Conservation (phyloP, 1,140 invertebrate genomes). For the Centruroides sculpturatus region DNA sequence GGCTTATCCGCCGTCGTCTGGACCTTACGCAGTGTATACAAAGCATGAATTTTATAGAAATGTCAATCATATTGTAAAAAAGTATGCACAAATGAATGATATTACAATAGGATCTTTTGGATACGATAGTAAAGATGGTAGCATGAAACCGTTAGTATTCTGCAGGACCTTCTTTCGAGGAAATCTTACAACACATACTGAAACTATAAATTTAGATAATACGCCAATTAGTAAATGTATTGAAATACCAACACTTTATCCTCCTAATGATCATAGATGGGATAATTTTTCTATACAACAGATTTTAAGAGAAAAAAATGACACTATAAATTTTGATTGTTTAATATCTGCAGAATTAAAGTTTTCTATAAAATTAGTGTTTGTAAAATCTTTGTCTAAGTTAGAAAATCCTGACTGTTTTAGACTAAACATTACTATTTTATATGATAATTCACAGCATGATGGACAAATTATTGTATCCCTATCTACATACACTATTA, state of each 20-base stretch:
- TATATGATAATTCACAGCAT: conserved; percentile 21
- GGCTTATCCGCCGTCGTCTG: conserved; percentile 80
- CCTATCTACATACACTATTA: conserved; percentile 57
- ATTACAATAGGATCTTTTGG: conserved; percentile 74
- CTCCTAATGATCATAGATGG: conserved; percentile 15
- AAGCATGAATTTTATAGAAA: conserved; percentile 65
- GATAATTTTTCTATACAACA: conserved; percentile 34
- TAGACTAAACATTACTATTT: conserved; percentile 53
- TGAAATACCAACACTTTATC: conserved; percentile 12
- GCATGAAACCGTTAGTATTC: conserved; percentile 47
- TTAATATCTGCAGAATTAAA: conserved; percentile 48
- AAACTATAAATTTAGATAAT: conserved; percentile 79
- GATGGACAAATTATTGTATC: conserved; percentile 51
- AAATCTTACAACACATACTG: conserved; percentile 70
- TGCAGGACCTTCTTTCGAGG: conserved; percentile 67
- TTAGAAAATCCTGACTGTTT: conserved; percentile 79
- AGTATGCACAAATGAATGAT: conserved; percentile 61
- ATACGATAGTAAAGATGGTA: conserved; percentile 47
- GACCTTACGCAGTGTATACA: conserved; percentile 80
- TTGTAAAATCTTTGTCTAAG: conserved; percentile 66
- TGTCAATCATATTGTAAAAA: conserved; percentile 64
- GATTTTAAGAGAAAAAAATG: conserved; percentile 42
- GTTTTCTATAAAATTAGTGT: conserved; percentile 73
- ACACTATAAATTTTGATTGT: conserved; percentile 57
- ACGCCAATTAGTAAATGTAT: conserved; percentile 42